phyloP scores from a whole-genome alignment of 2,888 invertebrate genomes.

The Caenorhabditis sp. region DNA sequence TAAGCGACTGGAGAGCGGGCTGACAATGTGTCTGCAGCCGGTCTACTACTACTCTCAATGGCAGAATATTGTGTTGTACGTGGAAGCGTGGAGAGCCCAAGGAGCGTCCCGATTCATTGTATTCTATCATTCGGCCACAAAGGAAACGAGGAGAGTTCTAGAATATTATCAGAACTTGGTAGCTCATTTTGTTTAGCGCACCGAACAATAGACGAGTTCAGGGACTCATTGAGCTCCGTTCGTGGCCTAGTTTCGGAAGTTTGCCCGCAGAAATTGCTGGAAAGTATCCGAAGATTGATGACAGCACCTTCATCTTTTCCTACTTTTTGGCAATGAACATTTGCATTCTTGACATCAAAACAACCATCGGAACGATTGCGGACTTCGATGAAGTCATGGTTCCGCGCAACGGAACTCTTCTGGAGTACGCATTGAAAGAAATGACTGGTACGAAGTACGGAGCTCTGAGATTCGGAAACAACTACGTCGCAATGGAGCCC shows the following conservation, averaged over 20 bases:
- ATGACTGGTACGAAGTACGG: slow-evolving; percentile 23
- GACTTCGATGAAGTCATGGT: slow-evolving; percentile 66
- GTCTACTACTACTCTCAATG: slow-evolving; percentile 47
- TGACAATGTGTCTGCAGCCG: slow-evolving; percentile 38
- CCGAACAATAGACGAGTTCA: background rate
- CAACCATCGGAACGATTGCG: slow-evolving; percentile 53
- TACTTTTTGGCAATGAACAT: slow-evolving; percentile 63
- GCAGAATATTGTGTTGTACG: slow-evolving; percentile 42
- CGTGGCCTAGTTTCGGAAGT: slow-evolving; percentile 38
- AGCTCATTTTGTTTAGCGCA: background rate
- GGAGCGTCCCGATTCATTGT: slow-evolving; percentile 62
- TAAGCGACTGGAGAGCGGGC: slow-evolving; percentile 19
- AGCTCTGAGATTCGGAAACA: slow-evolving; percentile 24
- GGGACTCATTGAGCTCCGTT: slow-evolving; percentile 31
- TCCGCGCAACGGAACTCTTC: slow-evolving; percentile 7
- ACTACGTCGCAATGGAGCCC: slow-evolving; percentile 25
- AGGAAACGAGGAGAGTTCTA: slow-evolving; percentile 49
- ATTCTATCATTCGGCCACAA: slow-evolving; percentile 62
- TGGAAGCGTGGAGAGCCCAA: slow-evolving; percentile 60
- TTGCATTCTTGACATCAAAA: slow-evolving; percentile 56
- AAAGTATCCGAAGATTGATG: slow-evolving; percentile 20
- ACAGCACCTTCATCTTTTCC: slow-evolving; percentile 59
- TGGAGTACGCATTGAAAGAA: slow-evolving; percentile 20
- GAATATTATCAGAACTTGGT: slow-evolving; percentile 49
- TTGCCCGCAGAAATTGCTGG: slow-evolving; percentile 13